A percentile compares a stretch with the other conserved stretches of the same genome.
Evolutionary conservation across 2,888 invertebrate genomes (phyloP).

Genomic region (Tanypteryx hageni): DNA sequence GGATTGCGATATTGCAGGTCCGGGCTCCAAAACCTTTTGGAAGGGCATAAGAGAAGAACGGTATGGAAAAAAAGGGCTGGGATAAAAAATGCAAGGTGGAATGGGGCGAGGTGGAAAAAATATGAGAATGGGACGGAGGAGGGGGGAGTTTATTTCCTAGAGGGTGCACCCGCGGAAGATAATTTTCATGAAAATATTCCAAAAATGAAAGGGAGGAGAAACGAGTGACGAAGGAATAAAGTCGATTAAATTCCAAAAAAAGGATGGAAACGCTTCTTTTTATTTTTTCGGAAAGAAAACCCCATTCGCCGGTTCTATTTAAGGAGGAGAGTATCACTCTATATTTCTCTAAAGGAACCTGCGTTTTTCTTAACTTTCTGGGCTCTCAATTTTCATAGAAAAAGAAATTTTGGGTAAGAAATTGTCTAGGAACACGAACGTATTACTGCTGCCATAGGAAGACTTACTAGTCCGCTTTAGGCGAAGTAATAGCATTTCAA

Average conservation of each 20-base stretch:
- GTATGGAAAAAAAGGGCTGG: neutral
- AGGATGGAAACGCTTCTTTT: too few species aligned
- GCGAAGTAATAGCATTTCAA: too few species aligned
- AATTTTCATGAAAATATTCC: neutral
- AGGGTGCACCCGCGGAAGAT: neutral
- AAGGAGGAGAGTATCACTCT: too few species aligned
- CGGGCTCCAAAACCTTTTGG: neutral
- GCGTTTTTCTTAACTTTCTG: too few species aligned
- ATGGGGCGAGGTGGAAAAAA: neutral
- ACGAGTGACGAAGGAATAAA: neutral
- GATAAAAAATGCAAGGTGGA: neutral
- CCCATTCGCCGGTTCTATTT: too few species aligned
- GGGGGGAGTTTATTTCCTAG: neutral
- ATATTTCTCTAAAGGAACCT: too few species aligned
- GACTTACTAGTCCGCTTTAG: too few species aligned
- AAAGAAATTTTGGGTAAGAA: too few species aligned
- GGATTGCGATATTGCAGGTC: constrained; percentile 18
- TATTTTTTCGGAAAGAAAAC: too few species aligned
- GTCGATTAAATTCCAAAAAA: neutral
- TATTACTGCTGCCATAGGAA: too few species aligned
- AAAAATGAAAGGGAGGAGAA: neutral
- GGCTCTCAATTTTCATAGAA: too few species aligned
- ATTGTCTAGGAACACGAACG: too few species aligned
- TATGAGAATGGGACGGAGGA: neutral
- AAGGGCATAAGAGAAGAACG: neutral